phyloP scores from a whole-genome alignment of 1,140 invertebrate genomes.

The Capitella teleta region DNA sequence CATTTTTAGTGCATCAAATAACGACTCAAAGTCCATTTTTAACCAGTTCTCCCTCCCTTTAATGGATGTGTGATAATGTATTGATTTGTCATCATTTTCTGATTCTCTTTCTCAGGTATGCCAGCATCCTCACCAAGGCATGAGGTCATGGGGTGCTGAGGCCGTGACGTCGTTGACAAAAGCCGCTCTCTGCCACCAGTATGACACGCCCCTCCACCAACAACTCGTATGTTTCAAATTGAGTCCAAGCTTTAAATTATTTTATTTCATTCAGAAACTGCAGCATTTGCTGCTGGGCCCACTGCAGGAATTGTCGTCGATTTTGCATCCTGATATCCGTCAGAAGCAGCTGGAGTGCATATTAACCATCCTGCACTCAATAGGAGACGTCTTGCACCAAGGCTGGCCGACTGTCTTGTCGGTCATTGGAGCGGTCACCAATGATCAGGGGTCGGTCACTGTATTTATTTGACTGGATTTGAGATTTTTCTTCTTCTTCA shows the following conservation, averaged over 20 bases:
- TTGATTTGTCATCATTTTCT: too few species aligned
- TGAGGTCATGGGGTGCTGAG: constrained; percentile 95
- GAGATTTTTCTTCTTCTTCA: constrained; percentile 18
- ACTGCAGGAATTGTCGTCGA: constrained; percentile 75
- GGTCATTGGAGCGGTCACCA: constrained; percentile 85
- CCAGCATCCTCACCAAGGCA: constrained; percentile 84
- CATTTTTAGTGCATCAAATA: too few species aligned
- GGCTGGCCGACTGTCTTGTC: constrained; percentile 90
- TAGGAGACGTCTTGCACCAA: constrained; percentile 78
- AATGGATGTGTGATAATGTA: too few species aligned
- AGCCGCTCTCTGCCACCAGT: constrained; percentile 66
- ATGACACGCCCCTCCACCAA: constrained; percentile 67
- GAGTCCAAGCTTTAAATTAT: background rate
- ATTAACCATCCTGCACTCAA: constrained; percentile 79
- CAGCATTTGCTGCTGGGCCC: constrained; percentile 77
- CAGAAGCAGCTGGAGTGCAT: constrained; percentile 91
- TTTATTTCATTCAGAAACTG: constrained; percentile 50
- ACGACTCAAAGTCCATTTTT: too few species aligned
- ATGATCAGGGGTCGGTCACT: constrained; percentile 77
- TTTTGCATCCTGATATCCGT: constrained; percentile 82
- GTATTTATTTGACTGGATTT: too few species aligned
- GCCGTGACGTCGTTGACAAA: constrained; percentile 90
- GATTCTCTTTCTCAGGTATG: too few species aligned
- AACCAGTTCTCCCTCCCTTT: too few species aligned
- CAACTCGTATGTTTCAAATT: constrained; percentile 55